Percentiles rank a stretch among this genome's conserved stretches.
Evolutionary conservation across 2,113 vertebrate species (phyloP).

Genomic region (Leptosomus discolor): DNA sequence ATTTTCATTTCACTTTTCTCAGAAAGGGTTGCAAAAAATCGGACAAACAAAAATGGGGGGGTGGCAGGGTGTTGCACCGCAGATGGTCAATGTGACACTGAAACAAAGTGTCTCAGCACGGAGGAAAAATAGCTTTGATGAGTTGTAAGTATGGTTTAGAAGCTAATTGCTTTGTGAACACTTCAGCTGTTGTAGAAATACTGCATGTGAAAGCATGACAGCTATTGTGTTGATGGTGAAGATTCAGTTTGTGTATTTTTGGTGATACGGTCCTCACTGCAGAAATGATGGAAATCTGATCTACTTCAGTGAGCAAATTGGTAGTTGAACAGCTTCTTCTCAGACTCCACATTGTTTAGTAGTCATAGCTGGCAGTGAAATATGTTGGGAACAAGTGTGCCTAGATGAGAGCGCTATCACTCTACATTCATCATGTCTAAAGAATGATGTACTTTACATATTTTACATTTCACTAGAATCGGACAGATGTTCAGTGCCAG

Average conservation of each 20-base stretch:
- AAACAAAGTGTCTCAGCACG: neutral
- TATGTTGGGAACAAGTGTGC: neutral
- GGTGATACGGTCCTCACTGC: neutral
- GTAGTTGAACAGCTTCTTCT: neutral
- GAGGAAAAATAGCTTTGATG: neutral
- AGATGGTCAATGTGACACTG: neutral
- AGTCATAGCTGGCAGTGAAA: neutral
- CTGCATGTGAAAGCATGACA: neutral
- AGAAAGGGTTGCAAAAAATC: neutral
- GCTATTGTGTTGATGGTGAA: neutral
- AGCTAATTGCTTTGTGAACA: neutral
- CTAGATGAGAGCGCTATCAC: neutral
- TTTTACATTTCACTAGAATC: constrained; percentile 82
- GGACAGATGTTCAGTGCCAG: constrained; percentile 97
- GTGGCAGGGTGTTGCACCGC: neutral
- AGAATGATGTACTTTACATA: neutral
- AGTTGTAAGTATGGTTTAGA: neutral
- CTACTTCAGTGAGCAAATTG: neutral
- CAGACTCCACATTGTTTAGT: neutral
- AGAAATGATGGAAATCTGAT: neutral
- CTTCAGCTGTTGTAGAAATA: neutral
- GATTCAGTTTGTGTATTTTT: neutral
- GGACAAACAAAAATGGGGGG: neutral
- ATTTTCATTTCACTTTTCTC: constrained; percentile 33
- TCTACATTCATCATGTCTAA: neutral